Base-by-base conservation (phyloP, 2,797 vertebrate species). In the Eulemur albifrons region DNA sequence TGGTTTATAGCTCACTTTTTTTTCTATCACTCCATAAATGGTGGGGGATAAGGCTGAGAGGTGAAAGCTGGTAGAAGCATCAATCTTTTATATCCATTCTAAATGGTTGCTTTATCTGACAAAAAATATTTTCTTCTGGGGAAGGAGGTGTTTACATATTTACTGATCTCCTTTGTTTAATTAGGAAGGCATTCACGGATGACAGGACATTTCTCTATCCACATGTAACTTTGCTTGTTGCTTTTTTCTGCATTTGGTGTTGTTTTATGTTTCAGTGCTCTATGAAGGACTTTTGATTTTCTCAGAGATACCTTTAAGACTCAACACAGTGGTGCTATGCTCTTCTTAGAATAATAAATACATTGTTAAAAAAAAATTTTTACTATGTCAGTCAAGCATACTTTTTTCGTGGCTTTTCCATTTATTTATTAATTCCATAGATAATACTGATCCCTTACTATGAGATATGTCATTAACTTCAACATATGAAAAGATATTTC, bases 111-210 rank as follows among this genome's bases (percentile, higher is more conserved):
- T 88, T 92, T 72, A 72, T 95, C 67, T 59, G n/a, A 95, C 88
- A 96, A 57, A 96, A 95, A 97, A 79, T 15, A 61, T 88, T 97
- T 95, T 54, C 48, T 97, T 97, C 84, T 54, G 89, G 38, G 18
- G 2, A 91, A 12, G 0, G 7, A 7, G 85, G 8, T 67, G 6
- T 50, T 95, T 97, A 83, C 79, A 75, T 98, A 92, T 95, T 95
- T 96, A 80, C 69, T 92, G 80, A 76, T 88, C 79, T 12, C 50
- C 54, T 65, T 65, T 52, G 15, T 83, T 59, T 97, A 93, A 96
- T 96, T 77, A 94, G n/a, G 12, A 87, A 97, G 69, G 25, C 23
- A 86, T 30, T 97, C 94, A 89, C 88, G 61, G 45, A 88, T 91
- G 77, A 91, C 30, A 96, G 86, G 86, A 90, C n/a, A 61, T 84